Conservation (phyloP, 2,888 invertebrate species). For the Gisinianus flammeolus region DNA sequence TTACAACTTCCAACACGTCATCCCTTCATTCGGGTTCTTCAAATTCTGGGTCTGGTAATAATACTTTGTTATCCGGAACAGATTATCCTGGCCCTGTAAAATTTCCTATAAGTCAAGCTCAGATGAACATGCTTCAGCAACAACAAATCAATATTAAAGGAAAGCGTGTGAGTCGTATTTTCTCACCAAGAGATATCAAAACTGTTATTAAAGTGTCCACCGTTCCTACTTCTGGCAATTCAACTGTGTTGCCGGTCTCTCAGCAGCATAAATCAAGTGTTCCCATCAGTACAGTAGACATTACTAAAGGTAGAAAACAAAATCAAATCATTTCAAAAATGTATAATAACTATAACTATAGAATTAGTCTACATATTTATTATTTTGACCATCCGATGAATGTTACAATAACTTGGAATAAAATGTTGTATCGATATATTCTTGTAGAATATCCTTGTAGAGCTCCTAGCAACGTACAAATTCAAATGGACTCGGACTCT, state of each 20-base stretch:
- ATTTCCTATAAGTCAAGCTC: background rate
- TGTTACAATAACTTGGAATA: no score
- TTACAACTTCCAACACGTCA: background rate
- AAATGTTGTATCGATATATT: background rate
- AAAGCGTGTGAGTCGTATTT: background rate
- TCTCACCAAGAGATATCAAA: constrained; percentile 9
- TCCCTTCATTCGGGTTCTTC: background rate
- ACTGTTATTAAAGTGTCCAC: constrained; percentile 15
- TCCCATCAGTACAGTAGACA: background rate
- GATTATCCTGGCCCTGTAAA: background rate
- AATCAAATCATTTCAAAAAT: no score
- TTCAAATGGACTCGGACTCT: background rate
- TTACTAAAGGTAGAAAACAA: background rate
- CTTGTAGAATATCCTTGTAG: no score
- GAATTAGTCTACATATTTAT: no score
- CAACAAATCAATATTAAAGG: background rate
- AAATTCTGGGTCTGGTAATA: background rate
- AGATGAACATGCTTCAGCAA: background rate
- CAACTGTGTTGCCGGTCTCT: background rate
- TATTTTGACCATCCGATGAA: no score
- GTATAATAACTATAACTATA: no score
- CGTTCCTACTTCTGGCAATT: background rate
- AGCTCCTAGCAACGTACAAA: background rate
- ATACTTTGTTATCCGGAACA: background rate
- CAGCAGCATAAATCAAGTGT: background rate